Percentiles rank a stretch among this genome's conserved stretches.
These are phyloP conservation scores for Gorsachius goisagi DNA, from an alignment of 2,113 vertebrate species.

Conservation along the genomic window DNA sequence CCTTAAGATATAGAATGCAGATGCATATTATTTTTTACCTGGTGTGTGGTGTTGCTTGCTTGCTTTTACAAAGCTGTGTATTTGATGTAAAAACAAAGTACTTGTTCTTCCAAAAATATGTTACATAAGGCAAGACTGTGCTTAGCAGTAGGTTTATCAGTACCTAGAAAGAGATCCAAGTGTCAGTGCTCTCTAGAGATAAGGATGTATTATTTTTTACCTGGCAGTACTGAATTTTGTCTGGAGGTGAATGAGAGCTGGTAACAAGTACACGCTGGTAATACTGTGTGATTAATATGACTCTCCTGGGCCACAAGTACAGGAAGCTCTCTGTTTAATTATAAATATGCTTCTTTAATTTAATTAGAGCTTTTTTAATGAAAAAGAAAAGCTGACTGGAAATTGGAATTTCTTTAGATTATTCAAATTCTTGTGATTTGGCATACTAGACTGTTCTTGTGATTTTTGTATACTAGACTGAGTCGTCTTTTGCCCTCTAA, in stretches of 20 bases:
- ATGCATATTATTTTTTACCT: neutral
- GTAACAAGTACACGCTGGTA: neutral
- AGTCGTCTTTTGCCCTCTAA: neutral
- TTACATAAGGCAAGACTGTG: neutral
- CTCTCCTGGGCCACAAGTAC: neutral
- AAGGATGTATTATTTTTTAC: neutral
- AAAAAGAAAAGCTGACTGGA: neutral
- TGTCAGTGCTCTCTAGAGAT: neutral
- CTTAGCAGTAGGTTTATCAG: neutral
- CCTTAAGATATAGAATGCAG: neutral
- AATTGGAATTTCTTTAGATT: neutral
- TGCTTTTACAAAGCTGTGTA: neutral
- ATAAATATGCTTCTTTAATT: neutral
- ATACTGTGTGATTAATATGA: neutral
- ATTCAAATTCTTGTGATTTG: neutral
- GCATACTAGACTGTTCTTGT: neutral
- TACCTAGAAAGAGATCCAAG: neutral
- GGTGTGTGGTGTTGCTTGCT: neutral
- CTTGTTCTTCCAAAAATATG: neutral
- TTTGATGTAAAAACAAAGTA: neutral
- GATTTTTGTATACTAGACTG: neutral
- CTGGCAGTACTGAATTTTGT: neutral
- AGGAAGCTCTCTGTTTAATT: neutral
- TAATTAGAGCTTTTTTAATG: neutral
- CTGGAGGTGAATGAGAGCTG: neutral